phyloP scores from a whole-genome alignment of 2,113 vertebrate species.

The Pseudopodoces humilis region DNA sequence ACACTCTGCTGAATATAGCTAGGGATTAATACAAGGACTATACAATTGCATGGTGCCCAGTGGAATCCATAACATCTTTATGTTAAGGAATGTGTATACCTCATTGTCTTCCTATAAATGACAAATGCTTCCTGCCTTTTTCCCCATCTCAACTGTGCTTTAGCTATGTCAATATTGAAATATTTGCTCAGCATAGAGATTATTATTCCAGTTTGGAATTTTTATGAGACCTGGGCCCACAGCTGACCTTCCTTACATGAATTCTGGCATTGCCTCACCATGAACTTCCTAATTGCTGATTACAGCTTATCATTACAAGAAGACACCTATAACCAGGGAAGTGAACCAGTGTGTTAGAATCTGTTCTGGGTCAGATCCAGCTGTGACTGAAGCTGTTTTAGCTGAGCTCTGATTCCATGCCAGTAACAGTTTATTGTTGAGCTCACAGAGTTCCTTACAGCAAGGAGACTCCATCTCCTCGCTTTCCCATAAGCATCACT shows the following conservation, averaged over 20 bases:
- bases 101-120: constrained; percentile 35
- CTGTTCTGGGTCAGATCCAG: constrained; percentile 52
- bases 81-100: background rate
- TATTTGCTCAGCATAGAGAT: constrained; percentile 49
- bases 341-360: constrained; percentile 39
- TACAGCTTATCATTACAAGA: constrained; percentile 43
- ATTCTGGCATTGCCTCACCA: constrained; percentile 8
- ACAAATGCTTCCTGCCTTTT: constrained; percentile 30
- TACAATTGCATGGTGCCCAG: background rate
- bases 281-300: constrained; percentile 39
- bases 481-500: background rate
- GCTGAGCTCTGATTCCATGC: constrained; percentile 9
- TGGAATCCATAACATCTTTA: constrained; percentile 2
- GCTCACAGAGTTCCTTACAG: background rate
- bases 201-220: constrained; percentile 50
- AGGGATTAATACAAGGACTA: background rate
- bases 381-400: constrained; percentile 27
- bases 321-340: constrained; percentile 46
- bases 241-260: constrained; percentile 5
- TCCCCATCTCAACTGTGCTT: background rate
- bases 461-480: background rate
- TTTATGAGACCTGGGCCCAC: constrained; percentile 21
- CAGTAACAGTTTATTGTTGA: background rate
- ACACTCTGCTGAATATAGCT: background rate
- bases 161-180: constrained; percentile 47